Evolutionary conservation across 2,888 invertebrate genomes (phyloP).

Genomic region (Buathra laborator): DNA sequence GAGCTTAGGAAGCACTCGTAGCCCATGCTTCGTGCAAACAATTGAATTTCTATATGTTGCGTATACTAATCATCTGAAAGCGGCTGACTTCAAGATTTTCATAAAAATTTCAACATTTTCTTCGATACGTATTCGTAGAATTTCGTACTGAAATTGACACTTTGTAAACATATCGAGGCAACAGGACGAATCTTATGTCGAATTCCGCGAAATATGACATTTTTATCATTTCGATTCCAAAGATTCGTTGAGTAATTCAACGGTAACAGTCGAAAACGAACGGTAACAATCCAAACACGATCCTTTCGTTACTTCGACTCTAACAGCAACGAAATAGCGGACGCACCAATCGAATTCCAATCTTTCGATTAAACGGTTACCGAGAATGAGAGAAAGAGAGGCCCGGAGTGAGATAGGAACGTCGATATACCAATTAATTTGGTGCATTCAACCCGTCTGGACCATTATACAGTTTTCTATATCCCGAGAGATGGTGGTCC

Average conservation of each 20-base stretch:
- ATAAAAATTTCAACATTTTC: too few relatives aligned
- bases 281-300: constrained; percentile 1
- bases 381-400: constrained; percentile 26
- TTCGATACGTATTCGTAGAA: too few relatives aligned
- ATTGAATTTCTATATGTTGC: neutral
- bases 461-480: constrained; percentile 51
- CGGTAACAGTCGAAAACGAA: neutral
- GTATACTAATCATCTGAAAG: too few relatives aligned
- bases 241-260: neutral
- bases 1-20: neutral
- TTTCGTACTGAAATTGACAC: too few relatives aligned
- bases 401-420: constrained; percentile 8
- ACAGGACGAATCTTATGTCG: too few relatives aligned
- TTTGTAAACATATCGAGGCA: too few relatives aligned
- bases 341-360: constrained; percentile 45
- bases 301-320: constrained; percentile 27
- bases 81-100: too few relatives aligned
- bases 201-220: too few relatives aligned
- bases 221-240: neutral
- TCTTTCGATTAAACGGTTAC: constrained; percentile 33
- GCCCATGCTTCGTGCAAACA: neutral
- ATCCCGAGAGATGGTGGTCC: constrained; percentile 20
- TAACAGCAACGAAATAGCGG: constrained; percentile 8
- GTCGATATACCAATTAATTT: constrained; percentile 59
- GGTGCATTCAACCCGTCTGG: constrained; percentile 50